Evolutionary conservation across 1,140 invertebrate species (phyloP).

Genomic region (Drosophila takahashii): DNA sequence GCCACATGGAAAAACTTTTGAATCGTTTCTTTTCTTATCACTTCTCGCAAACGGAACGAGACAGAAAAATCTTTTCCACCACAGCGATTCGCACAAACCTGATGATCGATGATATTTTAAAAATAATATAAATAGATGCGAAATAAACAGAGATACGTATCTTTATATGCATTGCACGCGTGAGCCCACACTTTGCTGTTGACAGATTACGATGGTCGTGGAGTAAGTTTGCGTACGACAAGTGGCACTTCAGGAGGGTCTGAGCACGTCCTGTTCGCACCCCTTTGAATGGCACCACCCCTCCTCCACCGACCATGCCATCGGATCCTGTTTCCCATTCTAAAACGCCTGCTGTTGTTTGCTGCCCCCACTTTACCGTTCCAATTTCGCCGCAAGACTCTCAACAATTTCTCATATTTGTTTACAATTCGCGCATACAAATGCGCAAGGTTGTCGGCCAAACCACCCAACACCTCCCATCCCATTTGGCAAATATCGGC

Average conservation of each 20-base stretch:
- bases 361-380: constrained; percentile 20
- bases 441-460: constrained; percentile 55
- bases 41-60: constrained; percentile 3
- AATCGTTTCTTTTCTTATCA: not conserved
- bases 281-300: constrained; percentile 5
- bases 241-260: constrained; percentile 40
- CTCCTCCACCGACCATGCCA: not conserved
- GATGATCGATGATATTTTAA: constrained; percentile 8
- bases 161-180: constrained; percentile 26
- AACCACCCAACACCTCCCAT: constrained; percentile 8
- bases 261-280: constrained; percentile 19
- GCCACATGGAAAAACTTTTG: not conserved
- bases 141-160: constrained; percentile 9
- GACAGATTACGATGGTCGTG: constrained; percentile 35
- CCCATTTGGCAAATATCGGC: not conserved
- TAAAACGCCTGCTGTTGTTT: constrained; percentile 26
- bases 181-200: constrained; percentile 26
- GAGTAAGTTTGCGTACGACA: constrained; percentile 53
- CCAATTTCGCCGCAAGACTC: constrained; percentile 42
- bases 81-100: constrained; percentile 11
- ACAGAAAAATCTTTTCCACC: not conserved
- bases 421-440: constrained; percentile 75
- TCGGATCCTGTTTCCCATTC: not conserved
- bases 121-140: constrained; percentile 24
- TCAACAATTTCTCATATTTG: constrained; percentile 74